Conservation (phyloP, 2,888 invertebrate genomes). For the Macrosoma leucophasiata region DNA sequence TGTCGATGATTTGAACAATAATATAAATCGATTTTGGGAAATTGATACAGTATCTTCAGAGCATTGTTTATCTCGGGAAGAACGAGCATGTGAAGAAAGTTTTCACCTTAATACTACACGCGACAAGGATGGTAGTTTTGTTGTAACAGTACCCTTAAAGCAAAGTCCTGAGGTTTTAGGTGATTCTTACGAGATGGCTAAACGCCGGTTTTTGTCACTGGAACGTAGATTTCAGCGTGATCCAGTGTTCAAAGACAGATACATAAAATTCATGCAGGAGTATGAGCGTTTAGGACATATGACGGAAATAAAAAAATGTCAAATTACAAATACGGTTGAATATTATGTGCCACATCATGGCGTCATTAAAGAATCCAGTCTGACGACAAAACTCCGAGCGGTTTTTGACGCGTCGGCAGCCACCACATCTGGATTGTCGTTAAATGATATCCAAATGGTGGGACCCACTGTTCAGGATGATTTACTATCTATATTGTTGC, state of each 20-base stretch:
- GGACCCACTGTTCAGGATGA: constrained; percentile 25
- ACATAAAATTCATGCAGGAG: constrained; percentile 26
- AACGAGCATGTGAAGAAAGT: constrained; percentile 25
- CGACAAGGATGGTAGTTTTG: constrained; percentile 23
- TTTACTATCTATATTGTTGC: constrained; percentile 19
- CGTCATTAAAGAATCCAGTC: constrained; percentile 21
- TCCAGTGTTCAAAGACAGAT: constrained; percentile 16
- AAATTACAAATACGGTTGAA: background rate
- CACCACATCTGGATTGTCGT: constrained; percentile 20
- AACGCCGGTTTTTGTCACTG: constrained; percentile 25
- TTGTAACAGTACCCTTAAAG: constrained; percentile 28
- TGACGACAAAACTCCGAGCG: constrained; percentile 26
- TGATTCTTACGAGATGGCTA: constrained; percentile 17
- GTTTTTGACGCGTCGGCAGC: constrained; percentile 30
- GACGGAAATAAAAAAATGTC: constrained; percentile 18
- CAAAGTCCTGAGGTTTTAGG: constrained; percentile 22
- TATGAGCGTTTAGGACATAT: constrained; percentile 27
- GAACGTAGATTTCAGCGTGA: constrained; percentile 24
- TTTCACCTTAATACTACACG: constrained; percentile 17
- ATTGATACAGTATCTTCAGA: constrained; percentile 22
- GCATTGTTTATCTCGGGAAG: constrained; percentile 21
- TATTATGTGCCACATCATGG: constrained; percentile 31
- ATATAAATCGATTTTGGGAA: constrained; percentile 26
- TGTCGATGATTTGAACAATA: constrained; percentile 5
- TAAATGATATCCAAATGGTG: constrained; percentile 20